These are phyloP conservation scores for Lutraria lutraria DNA, from an alignment of 2,888 invertebrate genomes.

Conservation along the genomic window DNA sequence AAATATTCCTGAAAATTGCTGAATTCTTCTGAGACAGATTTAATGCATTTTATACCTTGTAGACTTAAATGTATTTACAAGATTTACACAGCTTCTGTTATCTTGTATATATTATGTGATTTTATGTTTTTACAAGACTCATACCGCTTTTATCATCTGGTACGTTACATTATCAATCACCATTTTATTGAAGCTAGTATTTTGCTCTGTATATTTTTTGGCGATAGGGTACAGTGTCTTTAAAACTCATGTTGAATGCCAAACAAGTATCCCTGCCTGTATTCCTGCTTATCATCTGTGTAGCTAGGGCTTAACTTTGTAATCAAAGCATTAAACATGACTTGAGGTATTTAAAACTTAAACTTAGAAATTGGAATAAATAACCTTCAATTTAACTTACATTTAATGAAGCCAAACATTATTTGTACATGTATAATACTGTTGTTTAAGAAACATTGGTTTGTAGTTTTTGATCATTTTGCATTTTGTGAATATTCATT, in stretches of 20 bases:
- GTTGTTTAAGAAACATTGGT: background rate
- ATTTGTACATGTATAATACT: too few species aligned
- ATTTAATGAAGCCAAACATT: too few species aligned
- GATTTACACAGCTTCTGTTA: background rate
- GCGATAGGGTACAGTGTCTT: background rate
- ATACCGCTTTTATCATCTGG: background rate
- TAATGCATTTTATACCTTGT: background rate
- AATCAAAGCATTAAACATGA: background rate
- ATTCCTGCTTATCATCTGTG: background rate
- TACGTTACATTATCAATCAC: background rate
- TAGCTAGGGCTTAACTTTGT: background rate
- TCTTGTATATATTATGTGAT: background rate
- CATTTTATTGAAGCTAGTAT: background rate
- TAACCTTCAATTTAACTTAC: too few species aligned
- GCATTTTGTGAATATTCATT: background rate
- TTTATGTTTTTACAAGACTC: background rate
- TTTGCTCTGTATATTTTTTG: background rate
- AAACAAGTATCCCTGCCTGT: background rate
- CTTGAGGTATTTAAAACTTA: too few species aligned
- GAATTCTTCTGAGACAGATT: background rate
- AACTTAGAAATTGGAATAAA: too few species aligned
- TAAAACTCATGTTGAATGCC: background rate
- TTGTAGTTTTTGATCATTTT: background rate
- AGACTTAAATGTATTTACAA: background rate
- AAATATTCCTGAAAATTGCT: conserved; percentile 22